Evolutionary conservation across 2,888 invertebrate genomes (phyloP), one percentile per base, ranked within the genome.

Genomic region (Dryococelus australis): DNA sequence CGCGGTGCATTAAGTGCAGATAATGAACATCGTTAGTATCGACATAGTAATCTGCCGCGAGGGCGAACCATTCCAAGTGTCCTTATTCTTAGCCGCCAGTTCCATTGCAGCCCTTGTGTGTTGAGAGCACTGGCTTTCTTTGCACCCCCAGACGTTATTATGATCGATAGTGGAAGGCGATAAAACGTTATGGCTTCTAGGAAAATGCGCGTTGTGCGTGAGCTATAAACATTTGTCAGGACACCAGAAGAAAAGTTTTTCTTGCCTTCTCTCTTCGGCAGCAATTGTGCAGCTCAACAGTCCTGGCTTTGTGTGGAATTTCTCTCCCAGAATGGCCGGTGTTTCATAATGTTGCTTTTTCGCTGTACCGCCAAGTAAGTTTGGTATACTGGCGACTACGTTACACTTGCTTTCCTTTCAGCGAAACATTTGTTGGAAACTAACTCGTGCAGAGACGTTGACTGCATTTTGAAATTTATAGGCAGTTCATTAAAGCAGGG

Each of bases 171-270:
- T 65, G 24, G n/a, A n/a, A 65, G 65, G 65, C 65, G 4, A 65
- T 65, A 65, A 65, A 65, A 65, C 8, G n/a, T 65, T 65, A 65
- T n/a, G 65, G 65, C 65, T 65, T 65, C 65, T 65, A 16, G 24
- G 65, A 65, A 65, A 65, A 65, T 65, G 65, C 16, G 65, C 65
- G 65, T 65, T 65, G 65, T 65, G 65, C 65, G 65, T 65, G 65
- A 65, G 65, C 65, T 65, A n/a, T 65, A 65, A 65, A 65, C 65
- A 65, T 65, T 65, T 65, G 65, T 65, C 65, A 65, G 65, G 65
- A 65, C 65, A 24, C 24, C 16, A n/a, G 24, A 8, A n/a, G 4
- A 35, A 16, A 65, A 1, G 6, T 65, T 65, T 65, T 24, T 16
- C n/a, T n/a, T 20, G 20, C n/a, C 24, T 65, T n/a, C 65, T n/a